Base-by-base conservation (phyloP, 53 echinoderm and acorn worm genomes). In the Echinometra lucunter region DNA sequence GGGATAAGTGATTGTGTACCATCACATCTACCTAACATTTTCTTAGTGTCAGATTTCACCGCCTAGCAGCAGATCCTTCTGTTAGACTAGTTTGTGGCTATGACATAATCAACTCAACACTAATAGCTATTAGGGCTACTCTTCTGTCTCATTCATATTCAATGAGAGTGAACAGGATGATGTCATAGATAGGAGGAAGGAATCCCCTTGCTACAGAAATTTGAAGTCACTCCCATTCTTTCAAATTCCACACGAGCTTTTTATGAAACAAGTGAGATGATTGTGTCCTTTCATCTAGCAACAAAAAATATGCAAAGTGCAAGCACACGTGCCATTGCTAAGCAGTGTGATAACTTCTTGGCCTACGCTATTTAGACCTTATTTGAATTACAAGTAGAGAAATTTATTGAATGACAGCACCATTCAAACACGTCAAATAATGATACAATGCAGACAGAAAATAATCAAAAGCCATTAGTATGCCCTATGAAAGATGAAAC, bases 261-360 rank as follows among this genome's bases (percentile, higher is more conserved):
- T 19, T 21, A 78, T 40, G 19, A 40, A 40, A 78, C 78, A 23
- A 78, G 38, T 40, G 18, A 78, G 78, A 21, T 40, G 2, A 17
- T 35, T 38, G 18, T 78, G 23, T 78, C 78, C 16, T 12, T 78
- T 19, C 78, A 78, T 40, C 38, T 30, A 17, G n/a, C 49, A 85
- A n/a, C 49, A 25, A 85, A 45, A 85, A 85, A 85, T 49, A 49
- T n/a, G 30, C 49, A 15, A 47, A 85, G 85, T 47, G 85, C 45
- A n/a, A 27, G 49, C 85, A 85, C 11, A 85, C 85, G 85, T 85
- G 85, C 53, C 49, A 85, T 85, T 49, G 49, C 85, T 85, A 85
- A 19, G 85, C 85, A 85, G 21, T 49, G 49, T 19, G 40, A 44
- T 44, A 49, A 85, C 15, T 28, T 49, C n/a, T n/a, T n/a, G n/a